Evolutionary conservation across 1,140 invertebrate species (phyloP), one percentile per base, ranked within the genome.

Genomic region (Neuroterus valhalla): DNA sequence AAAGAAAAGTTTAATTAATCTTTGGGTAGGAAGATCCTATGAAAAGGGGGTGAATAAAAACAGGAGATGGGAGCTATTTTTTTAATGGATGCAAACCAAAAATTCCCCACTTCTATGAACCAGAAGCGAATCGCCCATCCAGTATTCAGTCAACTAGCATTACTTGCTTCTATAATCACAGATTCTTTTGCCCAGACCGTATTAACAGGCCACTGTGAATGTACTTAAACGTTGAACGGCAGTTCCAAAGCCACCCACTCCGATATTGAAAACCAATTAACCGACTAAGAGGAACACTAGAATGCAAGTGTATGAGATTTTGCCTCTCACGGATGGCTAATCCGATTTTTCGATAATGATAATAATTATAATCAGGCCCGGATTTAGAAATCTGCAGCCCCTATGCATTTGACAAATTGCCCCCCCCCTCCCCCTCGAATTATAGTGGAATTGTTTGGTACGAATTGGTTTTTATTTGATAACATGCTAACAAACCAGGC

Each of bases 231-330:
- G 19, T 50, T n/a, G 48, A 50, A 50, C 48, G 48, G 52, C 52
- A 31, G 46, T 72, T 42, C 76, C 78, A 86, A 84, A 78, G 82
- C 70, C 79, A 78, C 68, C 78, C 77, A 70, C 68, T 66, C 42
- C 68, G 75, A 84, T 86, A 87, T 86, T 75, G 82, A 79, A 85
- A 87, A 88, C 85, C 86, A 80, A 88, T 87, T 86, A 86, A 75
- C 68, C 71, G 66, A 78, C 71, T 77, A 71, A 82, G 80, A n/a
- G 46, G 72, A 73, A 75, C 68, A 45, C 71, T 74, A 67, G 48
- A 45, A 62, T 76, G 55, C 68, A 76, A 78, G 74, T 76, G 72
- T 76, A 71, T 72, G 72, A 72, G 72, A 74, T 77, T 77, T 75
- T 44, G 8, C 44, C 17, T 62, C 44, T 70, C 70, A 70, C 68